Conservation (phyloP, 2,888 invertebrate genomes). For the Drymonia ruficornis region DNA sequence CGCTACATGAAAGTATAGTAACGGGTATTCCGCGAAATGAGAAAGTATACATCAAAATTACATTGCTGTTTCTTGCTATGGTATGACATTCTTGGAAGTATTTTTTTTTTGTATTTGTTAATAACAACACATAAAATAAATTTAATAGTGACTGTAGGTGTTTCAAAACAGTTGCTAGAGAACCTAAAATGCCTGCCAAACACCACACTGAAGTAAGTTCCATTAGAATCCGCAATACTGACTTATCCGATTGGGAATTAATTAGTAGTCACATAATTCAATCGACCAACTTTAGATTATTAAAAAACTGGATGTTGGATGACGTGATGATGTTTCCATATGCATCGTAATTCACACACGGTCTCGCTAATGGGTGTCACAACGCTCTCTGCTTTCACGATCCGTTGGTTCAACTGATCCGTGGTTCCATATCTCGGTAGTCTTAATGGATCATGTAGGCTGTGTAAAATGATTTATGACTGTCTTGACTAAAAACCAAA, state of each 20-base stretch:
- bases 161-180: no score
- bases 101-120: slow-evolving; percentile 3
- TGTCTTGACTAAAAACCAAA: background rate
- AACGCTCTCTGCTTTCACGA: slow-evolving; percentile 48
- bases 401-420: slow-evolving; percentile 3
- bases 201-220: no score
- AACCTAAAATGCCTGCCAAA: no score
- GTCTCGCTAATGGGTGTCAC: slow-evolving; percentile 53
- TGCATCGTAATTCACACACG: slow-evolving; percentile 49
- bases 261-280: no score
- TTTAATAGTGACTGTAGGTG: no score
- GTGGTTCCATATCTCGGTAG: background rate
- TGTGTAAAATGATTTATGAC: slow-evolving; percentile 12
- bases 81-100: background rate
- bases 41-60: slow-evolving; percentile 6
- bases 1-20: slow-evolving; percentile 12
- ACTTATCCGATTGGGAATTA: no score
- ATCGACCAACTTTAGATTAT: no score
- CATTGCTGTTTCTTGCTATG: background rate
- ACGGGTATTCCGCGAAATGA: slow-evolving; percentile 14
- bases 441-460: background rate
- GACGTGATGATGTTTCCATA: slow-evolving; percentile 51
- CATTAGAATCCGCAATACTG: no score
- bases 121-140: no score
- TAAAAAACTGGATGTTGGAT: slow-evolving; percentile 22